Evolutionary conservation across 2,797 vertebrate genomes (phyloP).

Genomic region (Poecilia velifera): DNA sequence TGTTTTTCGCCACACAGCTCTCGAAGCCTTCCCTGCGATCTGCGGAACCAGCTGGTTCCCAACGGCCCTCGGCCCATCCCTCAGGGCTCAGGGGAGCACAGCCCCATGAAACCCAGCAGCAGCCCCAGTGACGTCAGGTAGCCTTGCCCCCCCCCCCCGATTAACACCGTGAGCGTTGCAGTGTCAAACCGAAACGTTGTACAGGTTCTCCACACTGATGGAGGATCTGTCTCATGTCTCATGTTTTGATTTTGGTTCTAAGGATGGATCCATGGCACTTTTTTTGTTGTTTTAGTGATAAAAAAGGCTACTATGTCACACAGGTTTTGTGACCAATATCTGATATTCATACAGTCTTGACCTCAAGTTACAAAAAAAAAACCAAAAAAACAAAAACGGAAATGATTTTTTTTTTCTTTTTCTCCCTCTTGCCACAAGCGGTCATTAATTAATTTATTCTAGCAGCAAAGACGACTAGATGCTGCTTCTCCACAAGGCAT

Average conservation of each 20-base stretch:
- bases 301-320: background rate
- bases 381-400: background rate
- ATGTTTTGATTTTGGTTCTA: conserved; percentile 8
- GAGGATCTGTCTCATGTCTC: conserved; percentile 30
- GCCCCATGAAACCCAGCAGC: conserved; percentile 87
- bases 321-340: background rate
- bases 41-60: conserved; percentile 88
- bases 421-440: background rate
- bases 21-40: conserved; percentile 90
- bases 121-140: conserved; percentile 95
- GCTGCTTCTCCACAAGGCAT: background rate
- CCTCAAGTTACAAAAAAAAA: background rate
- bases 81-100: conserved; percentile 84
- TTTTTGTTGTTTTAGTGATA: background rate
- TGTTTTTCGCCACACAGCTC: conserved; percentile 89
- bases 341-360: background rate
- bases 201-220: conserved; percentile 5
- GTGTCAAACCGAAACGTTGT: background rate
- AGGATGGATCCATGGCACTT: background rate
- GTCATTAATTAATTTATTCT: background rate
- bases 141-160: conserved; percentile 51
- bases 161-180: conserved; percentile 21
- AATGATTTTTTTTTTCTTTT: background rate
- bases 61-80: conserved; percentile 86
- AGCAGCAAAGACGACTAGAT: background rate